A percentile compares a stretch with the other conserved stretches of the same genome.
These are phyloP conservation scores for Brachypteracias leptosomus DNA, from an alignment of 2,113 vertebrate genomes.

Conservation along the genomic window DNA sequence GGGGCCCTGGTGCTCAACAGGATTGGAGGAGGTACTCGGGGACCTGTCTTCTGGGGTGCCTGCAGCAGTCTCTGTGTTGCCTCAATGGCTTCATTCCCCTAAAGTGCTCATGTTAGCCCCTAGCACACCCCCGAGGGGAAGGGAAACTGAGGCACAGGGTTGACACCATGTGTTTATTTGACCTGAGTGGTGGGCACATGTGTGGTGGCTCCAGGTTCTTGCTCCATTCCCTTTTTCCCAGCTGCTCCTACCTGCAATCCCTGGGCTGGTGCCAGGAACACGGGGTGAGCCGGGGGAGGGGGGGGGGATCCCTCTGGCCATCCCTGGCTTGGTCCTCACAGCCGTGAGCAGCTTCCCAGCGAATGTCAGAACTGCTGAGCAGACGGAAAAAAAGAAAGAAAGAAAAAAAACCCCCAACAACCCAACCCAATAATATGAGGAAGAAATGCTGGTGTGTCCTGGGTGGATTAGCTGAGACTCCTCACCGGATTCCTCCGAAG, in stretches of 20 bases:
- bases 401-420: not conserved
- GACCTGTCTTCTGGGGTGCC: not conserved
- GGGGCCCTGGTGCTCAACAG: fast-evolving
- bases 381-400: not conserved
- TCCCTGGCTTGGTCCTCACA: fast-evolving
- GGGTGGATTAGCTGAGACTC: conserved; percentile 61
- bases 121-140: not conserved
- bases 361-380: conserved; percentile 21
- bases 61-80: not conserved
- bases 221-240: not conserved
- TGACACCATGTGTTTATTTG: fast-evolving
- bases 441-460: conserved; percentile 59
- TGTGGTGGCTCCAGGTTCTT: fast-evolving
- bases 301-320: not conserved
- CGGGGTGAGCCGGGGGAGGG: fast-evolving
- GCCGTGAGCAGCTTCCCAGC: not conserved
- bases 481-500: conserved; percentile 53
- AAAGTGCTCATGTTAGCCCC: fast-evolving
- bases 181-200: fast-evolving
- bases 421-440: conserved; percentile 4
- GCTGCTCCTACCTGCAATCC: not conserved
- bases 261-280: not conserved
- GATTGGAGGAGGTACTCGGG: fast-evolving
- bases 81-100: not conserved
- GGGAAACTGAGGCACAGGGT: not conserved